Evolutionary conservation across 2,797 vertebrate species (phyloP), one percentile per base, ranked within the genome.

Genomic region (Chromis chromis): DNA sequence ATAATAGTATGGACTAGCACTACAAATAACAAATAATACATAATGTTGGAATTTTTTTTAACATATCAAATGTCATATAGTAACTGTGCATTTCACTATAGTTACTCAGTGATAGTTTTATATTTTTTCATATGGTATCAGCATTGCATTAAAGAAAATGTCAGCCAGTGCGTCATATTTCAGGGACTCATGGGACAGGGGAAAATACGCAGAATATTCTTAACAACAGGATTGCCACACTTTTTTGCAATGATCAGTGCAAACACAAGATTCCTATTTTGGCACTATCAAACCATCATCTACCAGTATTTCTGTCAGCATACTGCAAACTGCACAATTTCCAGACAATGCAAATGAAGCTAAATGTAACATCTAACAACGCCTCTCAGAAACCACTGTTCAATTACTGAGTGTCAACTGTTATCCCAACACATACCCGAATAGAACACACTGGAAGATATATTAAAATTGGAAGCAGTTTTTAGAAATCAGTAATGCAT

Each of bases 401-500:
- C 11, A 50, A 24, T 40, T 40, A 44, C 4, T 42, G 24, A 42
- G 17, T 0, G 0, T 12, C 10, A 36, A 2, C 3, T 36, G 9
- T 31, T 8, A 31, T 31, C 6, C 7, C 9, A 11, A 36, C 33
- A 31, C 31, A 31, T 31, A 8, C 8, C 6, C 2, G 8, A 31
- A 31, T 31, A 9, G 33, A 36, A 11, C 33, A 10, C 33, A 36
- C 33, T 36, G 10, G 33, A 36, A 36, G 9, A 36, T 11, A 36
- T 36, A 36, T 59, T 19, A 28, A 62, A 31, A 49, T 50, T n/a
- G 24, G 40, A 27, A 17, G 19, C 2, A 54, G 40, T 6, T 36
- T 39, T 61, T 46, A 10, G 40, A 68, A 42, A 52, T 53, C 1
- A 65, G 19, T 12, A 75, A 61, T 40, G 6, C 8, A 2, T 58